Percentiles rank a stretch among this genome's conserved stretches.
phyloP scores from a whole-genome alignment of 2,113 vertebrate species.

The Xenopus laevis region DNA sequence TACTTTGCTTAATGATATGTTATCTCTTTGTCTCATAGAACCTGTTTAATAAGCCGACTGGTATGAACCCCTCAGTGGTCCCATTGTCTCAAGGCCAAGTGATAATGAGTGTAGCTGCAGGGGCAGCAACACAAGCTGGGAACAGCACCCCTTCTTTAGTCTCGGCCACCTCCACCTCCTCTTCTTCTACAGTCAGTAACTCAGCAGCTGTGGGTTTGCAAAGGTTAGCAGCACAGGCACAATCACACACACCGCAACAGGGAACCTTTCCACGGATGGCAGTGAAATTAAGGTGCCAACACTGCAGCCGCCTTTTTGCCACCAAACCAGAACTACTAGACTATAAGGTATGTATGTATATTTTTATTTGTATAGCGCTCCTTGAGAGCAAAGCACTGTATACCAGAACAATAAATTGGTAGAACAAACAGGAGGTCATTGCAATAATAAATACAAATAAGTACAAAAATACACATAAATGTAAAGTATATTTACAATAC shows the following conservation, averaged over 20 bases:
- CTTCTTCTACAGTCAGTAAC: slow-evolving; percentile 65
- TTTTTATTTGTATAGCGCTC: no score
- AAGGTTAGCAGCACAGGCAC: slow-evolving; percentile 70
- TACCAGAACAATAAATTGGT: no score
- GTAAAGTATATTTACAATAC: no score
- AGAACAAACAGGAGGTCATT: no score
- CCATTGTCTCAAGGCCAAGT: slow-evolving; percentile 75
- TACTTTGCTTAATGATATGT: neutral
- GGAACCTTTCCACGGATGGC: slow-evolving; percentile 63
- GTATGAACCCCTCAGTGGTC: slow-evolving; percentile 70
- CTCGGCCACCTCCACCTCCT: slow-evolving; percentile 58
- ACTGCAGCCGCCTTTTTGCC: slow-evolving; percentile 74
- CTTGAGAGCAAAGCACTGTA: no score
- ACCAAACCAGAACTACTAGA: slow-evolving; percentile 86
- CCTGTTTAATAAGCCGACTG: slow-evolving; percentile 71
- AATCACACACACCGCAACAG: slow-evolving; percentile 67
- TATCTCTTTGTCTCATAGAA: slow-evolving; percentile 54
- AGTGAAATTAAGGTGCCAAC: slow-evolving; percentile 77
- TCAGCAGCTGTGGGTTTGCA: slow-evolving; percentile 72
- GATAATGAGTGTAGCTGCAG: slow-evolving; percentile 70
- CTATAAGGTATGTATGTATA: slow-evolving; percentile 73
- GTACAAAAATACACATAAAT: no score
- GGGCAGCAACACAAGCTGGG: slow-evolving; percentile 59
- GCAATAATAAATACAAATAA: no score
- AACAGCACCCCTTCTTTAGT: slow-evolving; percentile 49